Evolutionary conservation across 1,140 invertebrate genomes (phyloP).

Genomic region (Bactericera cockerelli): DNA sequence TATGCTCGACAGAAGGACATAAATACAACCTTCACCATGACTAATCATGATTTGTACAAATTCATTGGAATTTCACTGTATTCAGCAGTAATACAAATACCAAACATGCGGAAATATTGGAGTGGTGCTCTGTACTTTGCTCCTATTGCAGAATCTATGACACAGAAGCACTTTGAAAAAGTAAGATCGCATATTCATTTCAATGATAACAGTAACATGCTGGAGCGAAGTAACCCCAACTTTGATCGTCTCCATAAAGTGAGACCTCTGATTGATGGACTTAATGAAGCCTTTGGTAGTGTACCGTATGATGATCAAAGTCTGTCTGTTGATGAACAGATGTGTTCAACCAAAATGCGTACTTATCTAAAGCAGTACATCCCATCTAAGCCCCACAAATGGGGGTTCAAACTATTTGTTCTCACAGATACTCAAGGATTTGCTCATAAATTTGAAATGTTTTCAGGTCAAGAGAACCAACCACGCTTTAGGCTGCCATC

Average conservation of each 20-base stretch:
- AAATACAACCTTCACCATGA: too few relatives aligned
- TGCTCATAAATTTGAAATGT: conserved; percentile 26
- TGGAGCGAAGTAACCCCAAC: conserved; percentile 18
- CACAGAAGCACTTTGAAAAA: conserved; percentile 27
- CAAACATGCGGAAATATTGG: too few relatives aligned
- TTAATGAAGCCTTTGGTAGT: conserved; percentile 21
- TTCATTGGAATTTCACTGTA: too few relatives aligned
- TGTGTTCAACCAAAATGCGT: conserved; percentile 25
- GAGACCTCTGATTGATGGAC: conserved; percentile 18
- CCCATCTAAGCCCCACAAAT: conserved; percentile 27
- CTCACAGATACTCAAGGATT: conserved; percentile 19
- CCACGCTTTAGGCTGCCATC: neutral
- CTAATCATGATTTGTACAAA: too few relatives aligned
- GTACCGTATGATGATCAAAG: conserved; percentile 24
- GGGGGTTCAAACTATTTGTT: conserved; percentile 26
- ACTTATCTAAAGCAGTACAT: conserved; percentile 26
- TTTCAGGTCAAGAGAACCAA: conserved; percentile 21
- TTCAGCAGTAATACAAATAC: too few relatives aligned
- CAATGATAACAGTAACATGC: conserved; percentile 24
- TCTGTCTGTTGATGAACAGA: conserved; percentile 26
- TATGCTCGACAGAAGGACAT: too few relatives aligned
- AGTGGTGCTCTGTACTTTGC: too few relatives aligned
- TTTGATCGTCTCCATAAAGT: neutral
- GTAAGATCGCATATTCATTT: conserved; percentile 25
- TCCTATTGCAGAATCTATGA: conserved; percentile 25